Conservation (phyloP, 2,888 invertebrate genomes). For the Amphipoea lucens region DNA sequence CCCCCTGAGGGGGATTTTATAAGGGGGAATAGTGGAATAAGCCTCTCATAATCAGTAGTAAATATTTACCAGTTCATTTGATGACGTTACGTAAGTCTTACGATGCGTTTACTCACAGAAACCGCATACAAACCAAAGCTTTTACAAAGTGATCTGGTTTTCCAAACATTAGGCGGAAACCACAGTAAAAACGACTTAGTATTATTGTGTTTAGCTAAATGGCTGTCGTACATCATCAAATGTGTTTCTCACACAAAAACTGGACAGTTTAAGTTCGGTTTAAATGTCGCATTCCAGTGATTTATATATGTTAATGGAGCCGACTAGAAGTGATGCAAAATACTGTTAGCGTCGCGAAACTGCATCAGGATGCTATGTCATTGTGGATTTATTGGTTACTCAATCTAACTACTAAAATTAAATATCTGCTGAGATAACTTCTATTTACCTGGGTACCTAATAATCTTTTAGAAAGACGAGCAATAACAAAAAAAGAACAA, state of each 20-base stretch:
- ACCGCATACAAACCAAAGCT: conserved; percentile 11
- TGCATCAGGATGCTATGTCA: conserved; percentile 12
- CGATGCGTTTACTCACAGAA: conserved; percentile 15
- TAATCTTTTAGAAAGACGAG: neutral
- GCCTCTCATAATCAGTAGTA: neutral
- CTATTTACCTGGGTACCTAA: neutral
- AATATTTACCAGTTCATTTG: conserved; percentile 11
- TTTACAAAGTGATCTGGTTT: conserved; percentile 41
- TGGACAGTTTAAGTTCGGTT: conserved; percentile 23
- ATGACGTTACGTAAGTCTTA: conserved; percentile 8
- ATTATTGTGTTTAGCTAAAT: conserved; percentile 40
- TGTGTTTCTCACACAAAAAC: conserved; percentile 46
- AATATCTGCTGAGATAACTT: neutral
- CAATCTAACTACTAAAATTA: neutral
- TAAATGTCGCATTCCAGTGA: conserved; percentile 49
- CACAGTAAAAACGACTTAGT: conserved; percentile 41
- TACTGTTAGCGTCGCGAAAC: conserved; percentile 17
- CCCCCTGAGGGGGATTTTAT: too few species aligned
- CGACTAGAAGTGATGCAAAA: conserved; percentile 2
- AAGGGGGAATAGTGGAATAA: too few species aligned
- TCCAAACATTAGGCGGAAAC: conserved; percentile 47
- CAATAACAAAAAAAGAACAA: too few species aligned
- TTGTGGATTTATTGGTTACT: conserved; percentile 1
- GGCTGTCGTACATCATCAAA: conserved; percentile 34
- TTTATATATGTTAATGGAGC: conserved; percentile 50